Evolutionary conservation across 2,888 invertebrate species (phyloP), one percentile per base, ranked within the genome.

Genomic region (Arge pagana): DNA sequence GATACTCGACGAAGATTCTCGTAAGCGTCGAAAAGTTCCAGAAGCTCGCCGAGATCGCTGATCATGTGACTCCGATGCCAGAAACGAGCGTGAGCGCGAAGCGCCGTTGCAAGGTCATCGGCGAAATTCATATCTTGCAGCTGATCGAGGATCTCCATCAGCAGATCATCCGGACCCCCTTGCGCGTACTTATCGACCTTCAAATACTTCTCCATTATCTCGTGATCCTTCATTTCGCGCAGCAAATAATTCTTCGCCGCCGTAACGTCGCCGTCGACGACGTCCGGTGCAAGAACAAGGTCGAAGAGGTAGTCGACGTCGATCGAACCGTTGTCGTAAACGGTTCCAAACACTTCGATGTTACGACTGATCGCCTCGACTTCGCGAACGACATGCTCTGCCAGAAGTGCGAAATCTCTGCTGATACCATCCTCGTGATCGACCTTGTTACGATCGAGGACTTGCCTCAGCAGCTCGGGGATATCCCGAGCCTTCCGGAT

Each of bases 281-380:
- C 30, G 16, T 67, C 67, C 13, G 56, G 48, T 2, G 67, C 54
- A 10, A 67, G 30, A 16, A 67, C 54, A 30, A 67, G 49, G 10
- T 61, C 53, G 40, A 67, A 62, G 21, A 67, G 48, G 39, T 64
- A 66, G 4, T 54, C 31, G 4, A 65, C 19, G 28, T 65, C 55
- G 8, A 67, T 60, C 4, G 53, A 56, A 2, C 36, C 48, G 28
- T 65, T 59, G n/a, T 65, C 64, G 45, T 63, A 67, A 7, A 61
- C 54, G 3, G 51, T 57, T 1, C 63, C 66, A 4, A 67, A 54
- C 15, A 58, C 24, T 30, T 61, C 56, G 21, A 67, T 65, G 19
- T 65, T 66, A 16, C 61, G 50, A 33, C 55, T 61, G 16, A 67
- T 58, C 2, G 53, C 53, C 13, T 55, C 55, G 2, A 64, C 23